phyloP scores from a whole-genome alignment of 2,888 invertebrate species.

The Caenorhabditis panamensis region DNA sequence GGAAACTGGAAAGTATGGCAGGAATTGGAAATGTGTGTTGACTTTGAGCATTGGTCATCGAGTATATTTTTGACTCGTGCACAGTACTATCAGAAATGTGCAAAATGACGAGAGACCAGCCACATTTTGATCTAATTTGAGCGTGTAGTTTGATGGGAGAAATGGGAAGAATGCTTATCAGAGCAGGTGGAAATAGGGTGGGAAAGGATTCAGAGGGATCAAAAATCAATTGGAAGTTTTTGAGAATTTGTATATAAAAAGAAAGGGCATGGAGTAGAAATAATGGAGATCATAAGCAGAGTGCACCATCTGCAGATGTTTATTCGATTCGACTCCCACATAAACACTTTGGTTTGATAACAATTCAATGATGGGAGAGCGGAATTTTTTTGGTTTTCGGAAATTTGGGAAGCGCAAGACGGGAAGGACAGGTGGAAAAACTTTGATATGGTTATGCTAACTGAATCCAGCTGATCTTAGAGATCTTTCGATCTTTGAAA shows the following conservation, averaged over 20 bases:
- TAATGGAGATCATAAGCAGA: not conserved
- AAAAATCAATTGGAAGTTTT: not conserved
- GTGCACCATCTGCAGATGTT: constrained; percentile 8
- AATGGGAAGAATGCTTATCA: not conserved
- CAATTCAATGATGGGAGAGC: too few species aligned
- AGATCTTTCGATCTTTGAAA: not conserved
- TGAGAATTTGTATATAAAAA: not conserved
- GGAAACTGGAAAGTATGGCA: not conserved
- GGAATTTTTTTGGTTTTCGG: too few species aligned
- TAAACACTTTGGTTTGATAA: not conserved
- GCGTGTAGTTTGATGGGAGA: constrained; percentile 5
- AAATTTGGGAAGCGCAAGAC: too few species aligned
- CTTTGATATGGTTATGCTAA: too few species aligned
- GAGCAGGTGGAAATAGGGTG: not conserved
- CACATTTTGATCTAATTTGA: constrained; percentile 12
- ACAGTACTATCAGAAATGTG: constrained; percentile 4
- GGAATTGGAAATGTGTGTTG: not conserved
- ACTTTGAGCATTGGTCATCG: constrained; percentile 10
- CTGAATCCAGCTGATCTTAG: too few species aligned
- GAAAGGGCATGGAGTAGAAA: not conserved
- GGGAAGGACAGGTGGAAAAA: too few species aligned
- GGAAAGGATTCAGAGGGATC: not conserved
- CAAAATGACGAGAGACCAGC: not conserved
- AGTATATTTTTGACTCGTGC: constrained; percentile 6
- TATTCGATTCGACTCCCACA: not conserved